phyloP scores from a whole-genome alignment of 2,797 vertebrate species.

The Scolopax rusticola region DNA sequence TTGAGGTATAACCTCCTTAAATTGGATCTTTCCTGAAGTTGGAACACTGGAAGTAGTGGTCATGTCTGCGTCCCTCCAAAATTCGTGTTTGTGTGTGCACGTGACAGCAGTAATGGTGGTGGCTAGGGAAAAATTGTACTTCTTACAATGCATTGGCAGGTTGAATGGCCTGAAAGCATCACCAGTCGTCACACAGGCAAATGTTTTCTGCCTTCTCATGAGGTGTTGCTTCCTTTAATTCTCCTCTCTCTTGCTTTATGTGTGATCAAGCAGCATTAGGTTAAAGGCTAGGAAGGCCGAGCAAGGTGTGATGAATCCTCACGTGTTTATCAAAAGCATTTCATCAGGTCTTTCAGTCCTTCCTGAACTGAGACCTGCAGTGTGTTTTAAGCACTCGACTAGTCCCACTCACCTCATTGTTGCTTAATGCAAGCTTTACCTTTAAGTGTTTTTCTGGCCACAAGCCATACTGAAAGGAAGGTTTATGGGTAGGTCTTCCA shows the following conservation, averaged over 20 bases:
- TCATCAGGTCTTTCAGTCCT: not conserved
- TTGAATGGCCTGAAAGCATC: not conserved
- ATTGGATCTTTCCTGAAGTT: not conserved
- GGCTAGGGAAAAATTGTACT: not conserved
- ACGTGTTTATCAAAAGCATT: not conserved
- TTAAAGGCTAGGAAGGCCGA: not conserved
- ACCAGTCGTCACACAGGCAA: not conserved
- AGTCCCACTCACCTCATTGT: not conserved
- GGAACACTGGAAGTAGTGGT: not conserved
- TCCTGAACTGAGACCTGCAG: fast-evolving
- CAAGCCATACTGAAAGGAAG: not conserved
- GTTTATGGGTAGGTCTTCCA: not conserved
- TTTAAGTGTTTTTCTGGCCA: not conserved
- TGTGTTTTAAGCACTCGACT: not conserved
- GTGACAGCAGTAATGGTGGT: not conserved
- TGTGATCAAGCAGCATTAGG: fast-evolving
- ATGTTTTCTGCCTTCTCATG: not conserved
- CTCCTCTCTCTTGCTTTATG: not conserved
- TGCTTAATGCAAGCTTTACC: not conserved
- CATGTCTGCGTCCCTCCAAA: not conserved
- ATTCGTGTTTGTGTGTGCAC: not conserved
- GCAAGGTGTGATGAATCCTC: not conserved
- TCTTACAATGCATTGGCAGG: not conserved
- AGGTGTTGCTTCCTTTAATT: not conserved
- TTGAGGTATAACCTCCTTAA: not conserved